Base-by-base conservation (phyloP, 2,797 vertebrate species). In the Melanotaenia nigrans region DNA sequence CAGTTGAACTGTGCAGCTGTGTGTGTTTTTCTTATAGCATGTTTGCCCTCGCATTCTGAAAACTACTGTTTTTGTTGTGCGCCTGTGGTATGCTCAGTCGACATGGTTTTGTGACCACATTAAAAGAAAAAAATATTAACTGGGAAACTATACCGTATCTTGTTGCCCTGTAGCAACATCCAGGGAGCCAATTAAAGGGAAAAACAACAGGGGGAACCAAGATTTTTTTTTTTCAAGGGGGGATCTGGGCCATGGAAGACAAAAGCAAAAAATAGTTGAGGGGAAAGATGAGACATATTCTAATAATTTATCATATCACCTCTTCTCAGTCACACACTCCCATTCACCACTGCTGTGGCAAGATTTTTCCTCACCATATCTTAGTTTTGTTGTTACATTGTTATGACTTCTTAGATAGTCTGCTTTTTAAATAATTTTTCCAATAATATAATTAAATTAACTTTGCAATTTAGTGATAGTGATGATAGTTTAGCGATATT, bases 121-220 rank as follows among this genome's bases (percentile, higher is more conserved):
- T 60, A 33, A 28, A 65, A 62, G 69, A 51, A 22, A 20, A 68
- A 53, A 24, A 12, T 62, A 24, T 12, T 11, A 65, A 60, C 8
- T n/a, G 57, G 35, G 61, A 60, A 68, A 72, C 20, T 63, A 63
- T 57, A 68, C 38, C 14, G 36, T 40, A 49, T 47, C 45, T 65
- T 65, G 61, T 61, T 73, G 78, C 80, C 68, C 64, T 61, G 68
- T 56, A 77, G 79, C 79, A 66, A 73, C 71, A 67, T 72, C 57
- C 60, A 79, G 51, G 58, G 65, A 86, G 57, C 80, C 83, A 86
- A 86, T 88, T 87, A 85, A 64, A 64, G 72, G 54, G 32, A 45
- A 47, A 71, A 51, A 65, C 36, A 64, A 61, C 70, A 47, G 28
- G 38, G 18, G 63, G 66, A 81, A 79, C 65, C 61, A 60, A 47